Base-by-base conservation (phyloP, 2,888 invertebrate genomes). In the Alcis repandata region DNA sequence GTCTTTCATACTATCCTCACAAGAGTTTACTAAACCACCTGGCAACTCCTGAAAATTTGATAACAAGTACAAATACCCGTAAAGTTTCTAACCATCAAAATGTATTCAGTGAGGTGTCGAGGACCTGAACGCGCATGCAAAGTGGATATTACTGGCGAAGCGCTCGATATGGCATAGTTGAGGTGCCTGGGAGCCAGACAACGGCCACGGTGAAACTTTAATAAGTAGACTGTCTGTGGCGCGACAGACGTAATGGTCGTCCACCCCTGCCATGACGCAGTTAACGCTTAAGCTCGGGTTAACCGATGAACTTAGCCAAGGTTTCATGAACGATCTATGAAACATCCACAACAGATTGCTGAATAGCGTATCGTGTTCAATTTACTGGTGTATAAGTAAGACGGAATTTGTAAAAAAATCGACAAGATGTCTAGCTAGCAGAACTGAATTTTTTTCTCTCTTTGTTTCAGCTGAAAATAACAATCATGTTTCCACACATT, bases 181-280 rank as follows among this genome's bases (percentile, higher is more conserved):
- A 63, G 70, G 69, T 78, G 79, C 75, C 76, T 70, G 73, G 68
- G 67, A 70, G 65, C 45, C 71, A 79, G 78, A 85, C 84, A 85
- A 43, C 45, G 17, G 27, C 38, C 4, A 84, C 74, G 68, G 77
- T 87, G 83, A 86, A 91, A 90, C 83, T 89, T 89, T 87, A 86
- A 89, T 85, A 83, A 83, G 80, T 80, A 82, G 72, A 74, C 63
- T 70, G 70, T 67, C 67, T 68, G 68, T 58, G 48, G 48, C 61
- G 63, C 59, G 57, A 59, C 63, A 63, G 46, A 49, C 51, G 57
- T 60, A 61, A 68, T 56, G 32, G 49, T 48, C 59, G 61, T 60
- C 58, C 52, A 61, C 61, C 43, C 45, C 43, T 61, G 49, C 27
- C 22, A 64, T 61, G 20, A 64, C 54, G 52, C 41, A 54, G 59